Base-by-base conservation (phyloP, 2,113 vertebrate species). In the Neolamprologus fasciatus region DNA sequence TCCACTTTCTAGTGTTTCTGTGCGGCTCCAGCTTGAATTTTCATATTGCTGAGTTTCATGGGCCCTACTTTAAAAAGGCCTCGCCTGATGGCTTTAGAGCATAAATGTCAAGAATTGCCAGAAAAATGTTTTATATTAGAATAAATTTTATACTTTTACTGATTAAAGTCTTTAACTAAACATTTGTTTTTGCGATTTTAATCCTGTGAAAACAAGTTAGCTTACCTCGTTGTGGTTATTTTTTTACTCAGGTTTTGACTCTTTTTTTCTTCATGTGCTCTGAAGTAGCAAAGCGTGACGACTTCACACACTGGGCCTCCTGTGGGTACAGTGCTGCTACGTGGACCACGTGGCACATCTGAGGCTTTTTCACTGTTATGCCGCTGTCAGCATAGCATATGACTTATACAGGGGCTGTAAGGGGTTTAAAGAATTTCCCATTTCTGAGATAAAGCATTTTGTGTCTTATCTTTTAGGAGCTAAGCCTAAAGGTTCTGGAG, bases 1-100 rank as follows among this genome's bases (percentile, higher is more conserved):
- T 26, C 2, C 37, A 53, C 31, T 80, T 61, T n/a, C 31, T 10
- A 61, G 12, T 55, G 2, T 14, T 16, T 9, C 19, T 50, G 6
- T 73, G 28, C 33, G 42, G 35, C 80, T 14, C 31, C 53, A 66
- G 5, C 16, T 68, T 71, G 40, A 17, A 26, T 79, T 84, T 82
- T 81, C 19, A 4, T 45, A 1, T 54, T 82, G 2, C n/a, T 82
- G 45, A 37, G 2, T 26, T 79, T 28, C 4, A 5, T 50, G 42
- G 42, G 23, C 42, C 6, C 26, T 28, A 50, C 71, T 50, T 78
- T 19, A 31, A 0, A 50, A 78, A 31, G 45, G 26, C 3, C 45
- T 78, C 10, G 2, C 5, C 1, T 31, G 0, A 47, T 10, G 26
- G 13, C 16, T 76, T 50, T 50, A 31, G 71, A 50, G 10, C 16